Percentiles rank a stretch among this genome's conserved stretches.
These are phyloP conservation scores for Actenoides lindsayi DNA, from an alignment of 2,113 vertebrate species.

Conservation along the genomic window DNA sequence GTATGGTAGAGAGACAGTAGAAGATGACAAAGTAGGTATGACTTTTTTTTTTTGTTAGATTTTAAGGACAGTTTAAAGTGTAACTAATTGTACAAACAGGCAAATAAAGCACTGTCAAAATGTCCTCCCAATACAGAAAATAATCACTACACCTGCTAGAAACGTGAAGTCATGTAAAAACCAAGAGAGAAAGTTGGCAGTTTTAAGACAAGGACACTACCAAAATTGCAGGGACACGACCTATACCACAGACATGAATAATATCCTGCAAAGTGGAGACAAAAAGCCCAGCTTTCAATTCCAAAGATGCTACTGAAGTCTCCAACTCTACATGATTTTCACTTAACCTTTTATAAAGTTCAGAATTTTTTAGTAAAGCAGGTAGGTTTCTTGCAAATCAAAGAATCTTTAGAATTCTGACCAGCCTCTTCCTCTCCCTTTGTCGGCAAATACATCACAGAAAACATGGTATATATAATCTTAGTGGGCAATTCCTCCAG, in stretches of 20 bases:
- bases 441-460: neutral
- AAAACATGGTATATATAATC: neutral
- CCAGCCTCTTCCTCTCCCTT: neutral
- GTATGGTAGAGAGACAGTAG: neutral
- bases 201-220: neutral
- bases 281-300: neutral
- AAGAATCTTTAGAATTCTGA: neutral
- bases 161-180: neutral
- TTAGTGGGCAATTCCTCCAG: neutral
- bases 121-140: neutral
- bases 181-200: neutral
- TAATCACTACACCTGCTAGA: neutral
- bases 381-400: neutral
- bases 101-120: neutral
- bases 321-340: neutral
- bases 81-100: neutral
- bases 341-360: neutral
- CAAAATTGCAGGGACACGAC: neutral
- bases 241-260: neutral
- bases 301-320: neutral
- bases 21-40: neutral
- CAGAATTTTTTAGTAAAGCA: neutral
- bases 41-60: neutral
- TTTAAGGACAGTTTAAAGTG: neutral
- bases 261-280: neutral